Evolutionary conservation across 2,888 invertebrate genomes (phyloP).

Genomic region (Serrognathus titanus): DNA sequence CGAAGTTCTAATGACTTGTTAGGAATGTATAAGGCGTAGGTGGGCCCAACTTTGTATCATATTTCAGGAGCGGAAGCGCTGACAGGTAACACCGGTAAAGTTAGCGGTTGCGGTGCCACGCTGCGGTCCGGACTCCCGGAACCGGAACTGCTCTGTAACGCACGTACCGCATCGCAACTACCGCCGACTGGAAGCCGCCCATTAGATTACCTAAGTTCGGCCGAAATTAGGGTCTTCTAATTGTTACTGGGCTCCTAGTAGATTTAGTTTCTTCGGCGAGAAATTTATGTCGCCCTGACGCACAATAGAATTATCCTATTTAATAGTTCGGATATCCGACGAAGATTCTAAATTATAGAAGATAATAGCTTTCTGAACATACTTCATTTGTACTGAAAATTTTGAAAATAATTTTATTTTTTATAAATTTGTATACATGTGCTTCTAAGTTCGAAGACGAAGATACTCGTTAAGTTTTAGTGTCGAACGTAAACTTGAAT

Average conservation of each 20-base stretch:
- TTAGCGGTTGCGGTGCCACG: slow-evolving; percentile 22
- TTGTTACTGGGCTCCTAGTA: slow-evolving; percentile 15
- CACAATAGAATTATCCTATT: no score
- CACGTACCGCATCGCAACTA: slow-evolving; percentile 25
- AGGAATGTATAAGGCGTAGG: background rate
- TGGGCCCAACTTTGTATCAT: slow-evolving; percentile 5
- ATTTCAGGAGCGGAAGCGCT: slow-evolving; percentile 21
- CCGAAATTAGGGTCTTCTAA: slow-evolving; percentile 22
- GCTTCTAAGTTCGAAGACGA: no score
- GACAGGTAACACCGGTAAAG: slow-evolving; percentile 24
- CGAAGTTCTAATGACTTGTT: background rate
- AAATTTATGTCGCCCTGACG: background rate
- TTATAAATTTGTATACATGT: no score
- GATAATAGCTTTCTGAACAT: no score
- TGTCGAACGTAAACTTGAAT: no score
- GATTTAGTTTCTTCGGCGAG: slow-evolving; percentile 1
- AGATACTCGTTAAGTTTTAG: no score
- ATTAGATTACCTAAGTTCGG: slow-evolving; percentile 25
- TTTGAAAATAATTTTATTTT: no score
- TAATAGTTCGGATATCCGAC: no score
- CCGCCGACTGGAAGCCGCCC: slow-evolving; percentile 23
- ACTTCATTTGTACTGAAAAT: no score
- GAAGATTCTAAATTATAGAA: no score
- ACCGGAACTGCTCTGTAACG: slow-evolving; percentile 24
- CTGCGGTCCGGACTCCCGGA: slow-evolving; percentile 24